Percentiles rank a stretch among this genome's conserved stretches.
These are phyloP conservation scores for Ceratina japonica DNA, from an alignment of 1,140 invertebrate genomes.

Conservation along the genomic window DNA sequence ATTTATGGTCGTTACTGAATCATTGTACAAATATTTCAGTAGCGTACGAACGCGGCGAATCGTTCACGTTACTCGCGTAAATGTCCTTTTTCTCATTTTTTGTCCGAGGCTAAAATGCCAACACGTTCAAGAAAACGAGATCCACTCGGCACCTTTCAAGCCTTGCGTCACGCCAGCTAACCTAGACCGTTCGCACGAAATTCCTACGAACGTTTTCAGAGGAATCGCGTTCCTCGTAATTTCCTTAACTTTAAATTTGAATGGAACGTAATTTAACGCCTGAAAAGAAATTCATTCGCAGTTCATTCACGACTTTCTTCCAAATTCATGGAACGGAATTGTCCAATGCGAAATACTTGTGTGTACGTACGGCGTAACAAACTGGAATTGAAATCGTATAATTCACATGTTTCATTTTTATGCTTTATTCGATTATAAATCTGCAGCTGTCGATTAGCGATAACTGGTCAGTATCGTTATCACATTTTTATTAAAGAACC, in stretches of 20 bases:
- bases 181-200: conserved; percentile 22
- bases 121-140: conserved; percentile 28
- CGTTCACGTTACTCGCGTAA: background rate
- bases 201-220: conserved; percentile 28
- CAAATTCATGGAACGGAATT: no score
- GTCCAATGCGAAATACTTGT: no score
- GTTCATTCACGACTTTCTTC: no score
- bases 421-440: background rate
- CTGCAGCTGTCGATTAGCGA: background rate
- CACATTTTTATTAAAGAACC: background rate
- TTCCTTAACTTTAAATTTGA: background rate
- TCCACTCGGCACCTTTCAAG: background rate
- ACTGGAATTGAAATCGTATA: background rate
- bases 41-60: background rate
- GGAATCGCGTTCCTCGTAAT: background rate
- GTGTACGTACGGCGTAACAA: background rate
- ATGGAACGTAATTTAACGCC: no score
- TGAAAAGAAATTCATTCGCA: no score
- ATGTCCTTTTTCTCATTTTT: background rate
- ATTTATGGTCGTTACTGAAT: conserved; percentile 35
- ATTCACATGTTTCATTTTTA: background rate
- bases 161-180: conserved; percentile 31
- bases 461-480: background rate
- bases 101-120: conserved; percentile 1
- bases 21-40: conserved; percentile 37